These are phyloP conservation scores for Sebastes jordani DNA, from an alignment of 2,797 vertebrate genomes.

Conservation along the genomic window DNA sequence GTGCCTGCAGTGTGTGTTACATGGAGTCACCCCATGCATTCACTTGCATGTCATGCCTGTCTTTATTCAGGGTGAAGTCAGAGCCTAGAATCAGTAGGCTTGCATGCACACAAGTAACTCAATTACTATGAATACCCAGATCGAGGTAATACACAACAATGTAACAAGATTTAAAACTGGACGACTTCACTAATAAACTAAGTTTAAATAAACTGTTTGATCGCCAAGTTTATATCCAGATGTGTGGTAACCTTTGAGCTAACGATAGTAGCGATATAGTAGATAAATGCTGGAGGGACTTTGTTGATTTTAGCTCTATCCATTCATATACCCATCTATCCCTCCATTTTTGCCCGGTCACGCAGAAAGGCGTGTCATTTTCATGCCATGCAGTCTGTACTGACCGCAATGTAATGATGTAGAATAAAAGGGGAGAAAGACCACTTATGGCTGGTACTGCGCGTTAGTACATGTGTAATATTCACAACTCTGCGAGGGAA, in stretches of 20 bases:
- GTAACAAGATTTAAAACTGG: not conserved
- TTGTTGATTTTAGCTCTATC: not conserved
- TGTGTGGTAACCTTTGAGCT: not conserved
- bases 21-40: slow-evolving; percentile 38
- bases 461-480: no score
- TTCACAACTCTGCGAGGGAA: no score
- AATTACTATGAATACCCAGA: not conserved
- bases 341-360: not conserved
- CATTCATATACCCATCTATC: not conserved
- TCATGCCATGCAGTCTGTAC: no score
- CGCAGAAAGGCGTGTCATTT: no score
- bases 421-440: no score
- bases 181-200: not conserved
- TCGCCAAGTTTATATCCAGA: not conserved
- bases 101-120: slow-evolving; percentile 26
- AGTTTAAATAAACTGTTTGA: not conserved
- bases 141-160: not conserved
- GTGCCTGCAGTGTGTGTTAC: slow-evolving; percentile 60
- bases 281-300: not conserved
- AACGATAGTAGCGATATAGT: not conserved
- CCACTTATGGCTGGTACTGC: no score
- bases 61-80: slow-evolving; percentile 53
- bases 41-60: slow-evolving; percentile 42
- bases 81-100: slow-evolving; percentile 30
- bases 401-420: no score